These are phyloP conservation scores for Drosophila seguyi DNA, from an alignment of 1,140 invertebrate genomes.

Conservation along the genomic window DNA sequence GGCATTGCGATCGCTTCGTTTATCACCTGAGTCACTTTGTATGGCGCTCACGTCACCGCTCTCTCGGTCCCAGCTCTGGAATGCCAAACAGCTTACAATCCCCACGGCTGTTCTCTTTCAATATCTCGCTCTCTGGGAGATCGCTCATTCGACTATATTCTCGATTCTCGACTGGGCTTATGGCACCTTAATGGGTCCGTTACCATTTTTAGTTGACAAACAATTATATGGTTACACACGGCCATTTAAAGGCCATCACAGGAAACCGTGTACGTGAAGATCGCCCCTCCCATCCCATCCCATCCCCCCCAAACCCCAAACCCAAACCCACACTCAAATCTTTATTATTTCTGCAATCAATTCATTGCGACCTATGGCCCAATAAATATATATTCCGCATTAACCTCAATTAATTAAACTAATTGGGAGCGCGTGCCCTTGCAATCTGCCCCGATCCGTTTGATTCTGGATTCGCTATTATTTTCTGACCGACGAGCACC, in stretches of 20 bases:
- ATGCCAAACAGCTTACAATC: constrained; percentile 54
- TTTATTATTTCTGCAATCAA: constrained; percentile 61
- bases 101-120: constrained; percentile 14
- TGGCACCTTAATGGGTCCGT: constrained; percentile 47
- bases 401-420: constrained; percentile 76
- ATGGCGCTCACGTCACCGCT: constrained; percentile 70
- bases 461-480: constrained; percentile 44
- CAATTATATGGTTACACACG: constrained; percentile 68
- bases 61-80: constrained; percentile 48
- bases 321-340: background rate
- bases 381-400: constrained; percentile 54
- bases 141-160: background rate
- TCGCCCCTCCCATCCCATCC: background rate
- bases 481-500: constrained; percentile 8
- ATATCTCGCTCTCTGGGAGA: constrained; percentile 10
- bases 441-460: constrained; percentile 19
- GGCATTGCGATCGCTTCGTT: constrained; percentile 60
- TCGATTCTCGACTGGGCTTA: constrained; percentile 23
- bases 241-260: constrained; percentile 68
- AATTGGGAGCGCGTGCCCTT: constrained; percentile 65
- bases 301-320: background rate
- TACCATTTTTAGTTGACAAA: constrained; percentile 74
- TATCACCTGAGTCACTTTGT: constrained; percentile 80
- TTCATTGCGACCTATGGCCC: constrained; percentile 60
- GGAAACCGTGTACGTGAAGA: constrained; percentile 66